Conservation (phyloP, 2,113 vertebrate genomes). For the Eira barbara region DNA sequence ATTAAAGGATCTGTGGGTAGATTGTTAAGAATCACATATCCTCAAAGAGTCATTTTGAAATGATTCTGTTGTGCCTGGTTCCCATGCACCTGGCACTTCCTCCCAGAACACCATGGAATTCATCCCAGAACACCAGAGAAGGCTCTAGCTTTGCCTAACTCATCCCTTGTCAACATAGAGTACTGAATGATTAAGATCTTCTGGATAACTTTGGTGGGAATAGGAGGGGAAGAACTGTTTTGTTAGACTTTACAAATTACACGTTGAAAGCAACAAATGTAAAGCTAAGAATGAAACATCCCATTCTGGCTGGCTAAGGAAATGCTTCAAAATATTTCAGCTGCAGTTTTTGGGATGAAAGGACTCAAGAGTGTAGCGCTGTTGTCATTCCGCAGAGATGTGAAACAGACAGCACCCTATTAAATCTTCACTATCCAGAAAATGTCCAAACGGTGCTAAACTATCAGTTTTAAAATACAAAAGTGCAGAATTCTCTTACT, state of each 20-base stretch:
- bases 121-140: neutral
- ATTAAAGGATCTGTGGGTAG: neutral
- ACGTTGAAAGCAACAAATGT: neutral
- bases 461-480: neutral
- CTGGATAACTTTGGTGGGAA: neutral
- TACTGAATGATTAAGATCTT: neutral
- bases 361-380: neutral
- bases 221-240: neutral
- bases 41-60: neutral
- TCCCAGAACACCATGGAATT: neutral
- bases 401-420: slow-evolving; percentile 71
- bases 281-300: neutral
- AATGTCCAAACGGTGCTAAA: slow-evolving; percentile 35
- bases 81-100: neutral
- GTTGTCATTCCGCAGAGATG: slow-evolving; percentile 58
- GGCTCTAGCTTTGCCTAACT: neutral
- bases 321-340: neutral
- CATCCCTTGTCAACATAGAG: neutral
- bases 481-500: neutral
- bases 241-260: neutral
- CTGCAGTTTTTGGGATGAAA: neutral
- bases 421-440: slow-evolving; percentile 64
- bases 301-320: slow-evolving; percentile 1
- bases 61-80: neutral
- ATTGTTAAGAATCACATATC: neutral